Conservation (phyloP, 1,140 invertebrate species). For the Papilio helenus region DNA sequence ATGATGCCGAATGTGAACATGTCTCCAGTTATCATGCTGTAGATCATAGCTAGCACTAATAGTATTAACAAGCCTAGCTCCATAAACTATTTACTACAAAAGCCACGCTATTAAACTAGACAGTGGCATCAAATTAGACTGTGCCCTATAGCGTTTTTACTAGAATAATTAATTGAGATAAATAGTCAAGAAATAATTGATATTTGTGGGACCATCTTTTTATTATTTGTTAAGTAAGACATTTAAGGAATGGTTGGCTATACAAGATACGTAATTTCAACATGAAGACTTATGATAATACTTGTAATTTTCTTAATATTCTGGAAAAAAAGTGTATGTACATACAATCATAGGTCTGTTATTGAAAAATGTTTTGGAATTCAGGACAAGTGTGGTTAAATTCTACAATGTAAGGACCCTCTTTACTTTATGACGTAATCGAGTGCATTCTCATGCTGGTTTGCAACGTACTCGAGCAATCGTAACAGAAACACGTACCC, state of each 20-base stretch:
- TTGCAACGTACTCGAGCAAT: background rate
- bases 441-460: background rate
- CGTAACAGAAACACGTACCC: conserved; percentile 8
- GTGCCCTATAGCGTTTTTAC: background rate
- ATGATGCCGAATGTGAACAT: conserved; percentile 99
- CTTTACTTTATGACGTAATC: conserved; percentile 2
- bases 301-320: too few relatives aligned
- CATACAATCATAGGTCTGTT: too few relatives aligned
- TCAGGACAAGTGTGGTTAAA: background rate
- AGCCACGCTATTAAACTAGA: background rate
- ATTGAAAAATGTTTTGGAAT: too few relatives aligned
- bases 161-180: background rate
- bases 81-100: background rate
- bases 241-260: too few relatives aligned
- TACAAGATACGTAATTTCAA: too few relatives aligned
- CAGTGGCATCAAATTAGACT: background rate
- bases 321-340: too few relatives aligned
- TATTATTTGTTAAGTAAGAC: too few relatives aligned
- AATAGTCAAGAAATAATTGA: background rate
- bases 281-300: too few relatives aligned
- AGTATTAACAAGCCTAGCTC: conserved; percentile 17
- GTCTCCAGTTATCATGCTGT: conserved; percentile 98
- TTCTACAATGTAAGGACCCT: background rate
- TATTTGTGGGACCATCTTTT: too few relatives aligned
- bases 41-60: conserved; percentile 88